phyloP scores from a whole-genome alignment of 2,888 invertebrate genomes.

The Acleris emargana region DNA sequence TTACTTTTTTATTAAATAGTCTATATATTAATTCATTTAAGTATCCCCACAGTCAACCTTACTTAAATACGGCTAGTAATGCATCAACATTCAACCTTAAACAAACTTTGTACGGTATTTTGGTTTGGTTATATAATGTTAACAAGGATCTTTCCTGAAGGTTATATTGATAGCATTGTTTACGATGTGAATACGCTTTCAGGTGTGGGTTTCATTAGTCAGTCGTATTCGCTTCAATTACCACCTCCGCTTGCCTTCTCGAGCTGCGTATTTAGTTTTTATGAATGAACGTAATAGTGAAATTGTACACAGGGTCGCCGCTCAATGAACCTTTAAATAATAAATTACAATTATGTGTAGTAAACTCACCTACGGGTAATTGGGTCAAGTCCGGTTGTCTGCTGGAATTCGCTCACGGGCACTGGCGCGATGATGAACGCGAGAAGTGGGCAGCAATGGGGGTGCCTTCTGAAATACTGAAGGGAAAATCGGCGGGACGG shows the following conservation, averaged over 20 bases:
- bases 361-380: conserved; percentile 60
- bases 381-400: conserved; percentile 54
- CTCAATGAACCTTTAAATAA: conserved; percentile 27
- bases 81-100: too few relatives aligned
- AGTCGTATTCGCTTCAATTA: conserved; percentile 16
- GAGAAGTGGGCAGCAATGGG: conserved; percentile 64
- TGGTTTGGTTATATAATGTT: too few relatives aligned
- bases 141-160: too few relatives aligned
- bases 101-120: too few relatives aligned
- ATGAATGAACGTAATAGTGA: conserved; percentile 52
- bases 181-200: not conserved
- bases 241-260: conserved; percentile 48
- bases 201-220: not conserved
- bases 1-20: too few relatives aligned
- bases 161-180: too few relatives aligned
- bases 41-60: too few relatives aligned
- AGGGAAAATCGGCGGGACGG: conserved; percentile 65
- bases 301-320: conserved; percentile 6
- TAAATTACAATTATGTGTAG: conserved; percentile 33
- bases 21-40: too few relatives aligned
- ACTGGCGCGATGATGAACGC: conserved; percentile 63
- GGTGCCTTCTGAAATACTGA: conserved; percentile 72
- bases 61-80: too few relatives aligned
- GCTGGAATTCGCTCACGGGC: conserved; percentile 58
- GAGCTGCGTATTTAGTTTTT: conserved; percentile 62